These are phyloP conservation scores for Ostrea denselamellosa DNA, from an alignment of 1,140 invertebrate genomes.

Conservation along the genomic window DNA sequence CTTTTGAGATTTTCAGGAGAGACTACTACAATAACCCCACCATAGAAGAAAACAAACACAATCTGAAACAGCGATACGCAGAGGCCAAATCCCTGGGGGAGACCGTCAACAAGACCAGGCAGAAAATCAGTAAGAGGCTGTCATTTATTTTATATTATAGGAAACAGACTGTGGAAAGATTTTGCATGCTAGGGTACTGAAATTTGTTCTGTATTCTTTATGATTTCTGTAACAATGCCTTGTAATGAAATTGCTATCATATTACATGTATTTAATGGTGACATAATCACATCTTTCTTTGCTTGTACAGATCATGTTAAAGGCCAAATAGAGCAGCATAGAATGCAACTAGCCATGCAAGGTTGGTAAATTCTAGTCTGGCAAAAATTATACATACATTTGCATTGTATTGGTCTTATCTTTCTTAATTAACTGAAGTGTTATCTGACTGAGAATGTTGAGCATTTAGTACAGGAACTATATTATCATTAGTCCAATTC, in stretches of 20 bases:
- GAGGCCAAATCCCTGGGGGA: slow-evolving; percentile 77
- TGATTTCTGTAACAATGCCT: too few relatives aligned
- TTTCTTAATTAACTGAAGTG: not conserved
- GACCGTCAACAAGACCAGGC: slow-evolving; percentile 73
- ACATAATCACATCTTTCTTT: not conserved
- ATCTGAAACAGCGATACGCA: slow-evolving; percentile 74
- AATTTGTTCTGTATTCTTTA: too few relatives aligned
- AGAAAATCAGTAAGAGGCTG: slow-evolving; percentile 75
- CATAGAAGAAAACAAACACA: slow-evolving; percentile 75
- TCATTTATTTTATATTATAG: not conserved
- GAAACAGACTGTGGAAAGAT: not conserved
- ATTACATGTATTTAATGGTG: too few relatives aligned
- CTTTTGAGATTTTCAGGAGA: slow-evolving; percentile 77
- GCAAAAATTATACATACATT: not conserved
- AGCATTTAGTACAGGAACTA: too few relatives aligned
- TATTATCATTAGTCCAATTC: too few relatives aligned
- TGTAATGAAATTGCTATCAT: too few relatives aligned
- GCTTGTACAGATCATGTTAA: slow-evolving; percentile 74
- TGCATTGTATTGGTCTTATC: not conserved
- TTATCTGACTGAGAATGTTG: too few relatives aligned
- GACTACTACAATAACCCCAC: slow-evolving; percentile 74
- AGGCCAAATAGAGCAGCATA: slow-evolving; percentile 72
- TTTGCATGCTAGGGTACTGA: not conserved
- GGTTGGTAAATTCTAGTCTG: slow-evolving; percentile 55
- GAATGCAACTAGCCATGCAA: slow-evolving; percentile 72